Evolutionary conservation across 2,113 vertebrate species (phyloP).

Genomic region (Marmota flaviventris): DNA sequence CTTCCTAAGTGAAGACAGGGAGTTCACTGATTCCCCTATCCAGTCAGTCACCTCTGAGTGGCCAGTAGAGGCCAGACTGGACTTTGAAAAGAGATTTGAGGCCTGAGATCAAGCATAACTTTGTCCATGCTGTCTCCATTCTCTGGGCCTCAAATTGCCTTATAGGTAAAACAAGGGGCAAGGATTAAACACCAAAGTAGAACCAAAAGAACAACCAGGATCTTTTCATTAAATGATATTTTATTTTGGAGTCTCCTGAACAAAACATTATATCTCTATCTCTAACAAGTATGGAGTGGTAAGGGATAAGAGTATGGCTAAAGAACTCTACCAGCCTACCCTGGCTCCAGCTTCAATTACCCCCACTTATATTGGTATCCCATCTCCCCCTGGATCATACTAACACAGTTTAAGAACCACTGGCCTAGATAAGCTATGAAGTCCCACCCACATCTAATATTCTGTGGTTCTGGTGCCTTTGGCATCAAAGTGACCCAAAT

Average conservation of each 20-base stretch:
- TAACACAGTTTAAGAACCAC: constrained; percentile 20
- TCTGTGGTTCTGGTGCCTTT: background rate
- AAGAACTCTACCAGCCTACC: background rate
- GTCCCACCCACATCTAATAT: background rate
- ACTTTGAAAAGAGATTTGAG: background rate
- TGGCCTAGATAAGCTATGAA: background rate
- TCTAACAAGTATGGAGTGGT: background rate
- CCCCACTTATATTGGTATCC: no score
- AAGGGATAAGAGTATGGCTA: rapidly evolving
- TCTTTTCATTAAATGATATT: background rate
- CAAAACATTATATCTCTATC: background rate
- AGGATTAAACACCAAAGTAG: background rate
- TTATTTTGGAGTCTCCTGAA: background rate
- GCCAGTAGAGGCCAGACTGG: no score
- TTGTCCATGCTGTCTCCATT: background rate
- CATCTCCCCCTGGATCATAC: background rate
- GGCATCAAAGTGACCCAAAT: constrained; percentile 24
- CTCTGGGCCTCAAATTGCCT: background rate
- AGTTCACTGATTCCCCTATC: background rate
- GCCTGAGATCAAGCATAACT: background rate
- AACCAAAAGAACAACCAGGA: background rate
- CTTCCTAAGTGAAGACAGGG: background rate
- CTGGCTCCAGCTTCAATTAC: no score
- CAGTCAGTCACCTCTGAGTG: background rate
- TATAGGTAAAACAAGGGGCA: background rate